These are phyloP conservation scores for Sebastes oblongus DNA, from an alignment of 2,797 vertebrate genomes.

Conservation along the genomic window DNA sequence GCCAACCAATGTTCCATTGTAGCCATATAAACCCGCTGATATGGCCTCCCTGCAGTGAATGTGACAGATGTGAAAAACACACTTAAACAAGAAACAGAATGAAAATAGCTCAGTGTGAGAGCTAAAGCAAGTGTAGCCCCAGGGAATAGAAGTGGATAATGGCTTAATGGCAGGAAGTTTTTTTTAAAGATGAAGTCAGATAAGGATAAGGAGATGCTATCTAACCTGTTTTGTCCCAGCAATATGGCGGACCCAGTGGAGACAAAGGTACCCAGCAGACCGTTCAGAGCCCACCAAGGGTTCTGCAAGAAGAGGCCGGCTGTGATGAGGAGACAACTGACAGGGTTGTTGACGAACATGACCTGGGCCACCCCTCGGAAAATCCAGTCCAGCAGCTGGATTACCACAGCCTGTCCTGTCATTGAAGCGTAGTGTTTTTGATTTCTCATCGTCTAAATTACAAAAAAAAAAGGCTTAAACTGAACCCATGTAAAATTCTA, in stretches of 20 bases:
- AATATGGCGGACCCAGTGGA: conserved; percentile 86
- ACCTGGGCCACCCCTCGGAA: conserved; percentile 88
- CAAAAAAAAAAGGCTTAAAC: neutral
- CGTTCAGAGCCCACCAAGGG: conserved; percentile 88
- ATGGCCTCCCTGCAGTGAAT: conserved; percentile 79
- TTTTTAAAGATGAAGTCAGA: neutral
- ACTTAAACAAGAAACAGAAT: conserved; percentile 24
- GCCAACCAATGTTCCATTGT: conserved; percentile 88
- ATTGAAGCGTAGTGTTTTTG: neutral
- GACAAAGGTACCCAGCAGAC: conserved; percentile 81
- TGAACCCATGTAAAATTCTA: too few relatives aligned
- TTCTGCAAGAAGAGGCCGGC: conserved; percentile 87
- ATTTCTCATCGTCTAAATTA: neutral
- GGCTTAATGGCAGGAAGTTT: neutral
- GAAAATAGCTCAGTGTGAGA: conserved; percentile 18
- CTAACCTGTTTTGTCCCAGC: conserved; percentile 86
- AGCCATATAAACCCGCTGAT: conserved; percentile 85
- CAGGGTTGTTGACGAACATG: conserved; percentile 90
- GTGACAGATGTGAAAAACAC: conserved; percentile 37
- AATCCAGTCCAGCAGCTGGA: conserved; percentile 88
- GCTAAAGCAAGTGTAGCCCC: conserved; percentile 4
- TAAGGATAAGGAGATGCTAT: neutral
- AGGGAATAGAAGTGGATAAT: conserved; percentile 14
- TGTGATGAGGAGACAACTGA: conserved; percentile 87
- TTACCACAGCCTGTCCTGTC: conserved; percentile 79